These are phyloP conservation scores for Doris montereyensis DNA, from an alignment of 2,888 invertebrate genomes.

Conservation along the genomic window DNA sequence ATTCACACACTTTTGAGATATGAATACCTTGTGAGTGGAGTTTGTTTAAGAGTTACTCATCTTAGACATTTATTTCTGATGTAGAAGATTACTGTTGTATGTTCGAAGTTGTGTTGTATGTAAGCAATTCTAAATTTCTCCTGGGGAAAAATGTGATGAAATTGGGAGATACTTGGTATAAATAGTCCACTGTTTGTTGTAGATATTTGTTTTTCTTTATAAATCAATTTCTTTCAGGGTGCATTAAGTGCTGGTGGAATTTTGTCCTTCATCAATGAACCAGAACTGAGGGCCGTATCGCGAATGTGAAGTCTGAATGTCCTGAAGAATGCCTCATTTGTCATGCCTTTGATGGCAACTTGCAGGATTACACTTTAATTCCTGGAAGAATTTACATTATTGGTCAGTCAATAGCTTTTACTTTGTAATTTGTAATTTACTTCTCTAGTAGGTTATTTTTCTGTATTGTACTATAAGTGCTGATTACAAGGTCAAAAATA, in stretches of 20 bases:
- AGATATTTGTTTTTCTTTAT: too few relatives aligned
- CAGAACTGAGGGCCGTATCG: slow-evolving; percentile 40
- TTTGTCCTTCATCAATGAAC: slow-evolving; percentile 41
- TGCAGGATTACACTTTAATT: slow-evolving; percentile 56
- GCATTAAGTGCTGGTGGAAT: slow-evolving; percentile 35
- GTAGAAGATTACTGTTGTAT: too few relatives aligned
- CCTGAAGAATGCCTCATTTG: slow-evolving; percentile 58
- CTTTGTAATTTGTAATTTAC: neutral
- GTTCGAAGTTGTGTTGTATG: too few relatives aligned
- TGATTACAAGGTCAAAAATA: neutral
- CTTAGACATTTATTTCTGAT: too few relatives aligned
- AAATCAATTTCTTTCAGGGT: slow-evolving; percentile 39
- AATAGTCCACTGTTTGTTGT: too few relatives aligned
- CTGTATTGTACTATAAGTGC: neutral
- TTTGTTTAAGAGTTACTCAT: too few relatives aligned
- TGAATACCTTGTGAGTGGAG: too few relatives aligned
- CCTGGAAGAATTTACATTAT: slow-evolving; percentile 60
- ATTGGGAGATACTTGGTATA: too few relatives aligned
- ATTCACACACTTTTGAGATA: too few relatives aligned
- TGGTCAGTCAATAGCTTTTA: slow-evolving; percentile 60
- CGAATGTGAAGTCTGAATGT: slow-evolving; percentile 51
- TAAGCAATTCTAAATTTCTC: too few relatives aligned
- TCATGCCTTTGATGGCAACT: slow-evolving; percentile 45
- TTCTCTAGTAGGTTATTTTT: neutral
- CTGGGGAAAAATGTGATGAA: too few relatives aligned